phyloP scores from a whole-genome alignment of 2,888 invertebrate genomes.

The Oxytorus armatus region DNA sequence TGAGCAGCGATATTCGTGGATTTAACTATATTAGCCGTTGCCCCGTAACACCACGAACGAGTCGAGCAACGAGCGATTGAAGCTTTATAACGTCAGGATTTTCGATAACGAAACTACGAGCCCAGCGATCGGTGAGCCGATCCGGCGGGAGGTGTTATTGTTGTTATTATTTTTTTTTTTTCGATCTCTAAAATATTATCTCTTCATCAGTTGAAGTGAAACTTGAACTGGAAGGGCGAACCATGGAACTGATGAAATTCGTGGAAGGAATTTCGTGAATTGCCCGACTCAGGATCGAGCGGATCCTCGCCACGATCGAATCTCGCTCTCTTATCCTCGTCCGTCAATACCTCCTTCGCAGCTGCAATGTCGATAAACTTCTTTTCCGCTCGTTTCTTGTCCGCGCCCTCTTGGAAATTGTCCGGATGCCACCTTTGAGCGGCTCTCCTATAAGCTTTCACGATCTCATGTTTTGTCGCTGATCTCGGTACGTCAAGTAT shows the following conservation, averaged over 20 bases:
- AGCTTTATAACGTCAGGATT: constrained; percentile 22
- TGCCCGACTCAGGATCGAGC: constrained; percentile 95
- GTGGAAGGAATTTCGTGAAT: constrained; percentile 85
- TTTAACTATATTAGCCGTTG: constrained; percentile 21
- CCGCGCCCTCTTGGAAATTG: constrained; percentile 93
- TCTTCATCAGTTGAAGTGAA: constrained; percentile 93
- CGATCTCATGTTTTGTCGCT: constrained; percentile 96
- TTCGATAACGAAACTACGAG: constrained; percentile 38
- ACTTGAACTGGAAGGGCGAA: constrained; percentile 98
- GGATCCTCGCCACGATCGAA: constrained; percentile 99
- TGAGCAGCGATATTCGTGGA: constrained; percentile 33
- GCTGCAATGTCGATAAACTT: constrained; percentile 99
- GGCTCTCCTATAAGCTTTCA: constrained; percentile 97
- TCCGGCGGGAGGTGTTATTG: not conserved
- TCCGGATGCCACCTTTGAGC: constrained; percentile 99
- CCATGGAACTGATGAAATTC: constrained; percentile 90
- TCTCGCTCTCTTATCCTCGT: constrained; percentile 95
- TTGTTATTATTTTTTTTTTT: not conserved
- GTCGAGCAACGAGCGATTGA: constrained; percentile 33
- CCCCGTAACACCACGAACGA: constrained; percentile 6
- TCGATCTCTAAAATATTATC: not conserved
- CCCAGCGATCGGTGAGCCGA: constrained; percentile 16
- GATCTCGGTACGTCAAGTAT: constrained; percentile 96
- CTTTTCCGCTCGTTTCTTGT: constrained; percentile 97
- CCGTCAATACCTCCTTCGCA: constrained; percentile 97